These are phyloP conservation scores for Drosophila eohydei DNA, from an alignment of 2,888 invertebrate species.

Conservation along the genomic window DNA sequence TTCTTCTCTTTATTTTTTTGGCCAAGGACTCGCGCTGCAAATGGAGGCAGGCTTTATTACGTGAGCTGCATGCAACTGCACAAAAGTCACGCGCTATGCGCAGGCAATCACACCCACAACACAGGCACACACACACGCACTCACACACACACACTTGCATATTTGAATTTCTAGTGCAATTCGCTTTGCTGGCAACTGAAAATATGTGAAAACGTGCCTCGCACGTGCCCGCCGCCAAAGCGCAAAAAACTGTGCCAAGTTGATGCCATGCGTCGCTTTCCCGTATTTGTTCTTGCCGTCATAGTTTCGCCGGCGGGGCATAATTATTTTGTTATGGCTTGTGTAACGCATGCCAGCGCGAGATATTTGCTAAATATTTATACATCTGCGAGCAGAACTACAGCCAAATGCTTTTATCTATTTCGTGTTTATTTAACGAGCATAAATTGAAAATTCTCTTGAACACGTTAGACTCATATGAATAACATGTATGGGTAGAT, in stretches of 20 bases:
- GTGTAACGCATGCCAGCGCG: constrained; percentile 6
- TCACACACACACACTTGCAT: constrained; percentile 10
- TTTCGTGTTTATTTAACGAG: not conserved
- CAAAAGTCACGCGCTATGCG: constrained; percentile 74
- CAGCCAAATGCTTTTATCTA: not conserved
- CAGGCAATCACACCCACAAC: constrained; percentile 38
- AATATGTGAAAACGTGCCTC: constrained; percentile 66
- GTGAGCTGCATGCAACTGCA: constrained; percentile 73
- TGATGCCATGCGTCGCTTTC: constrained; percentile 56
- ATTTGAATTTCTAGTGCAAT: constrained; percentile 36
- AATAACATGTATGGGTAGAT: not conserved
- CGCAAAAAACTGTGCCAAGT: constrained; percentile 68
- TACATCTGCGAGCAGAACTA: not conserved
- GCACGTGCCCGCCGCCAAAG: constrained; percentile 36
- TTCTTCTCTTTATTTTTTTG: constrained; percentile 51
- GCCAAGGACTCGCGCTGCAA: constrained; percentile 60
- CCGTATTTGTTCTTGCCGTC: not conserved
- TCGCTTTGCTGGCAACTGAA: constrained; percentile 43
- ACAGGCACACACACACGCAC: constrained; percentile 16
- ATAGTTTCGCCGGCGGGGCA: constrained; percentile 12
- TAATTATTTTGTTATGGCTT: constrained; percentile 3
- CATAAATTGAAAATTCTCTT: constrained; percentile 5
- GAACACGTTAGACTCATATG: too few species aligned
- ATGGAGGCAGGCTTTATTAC: constrained; percentile 67
- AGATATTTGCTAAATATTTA: constrained; percentile 4